These are phyloP conservation scores for Heliconius hermathena DNA, from an alignment of 1,140 invertebrate species.

Conservation along the genomic window DNA sequence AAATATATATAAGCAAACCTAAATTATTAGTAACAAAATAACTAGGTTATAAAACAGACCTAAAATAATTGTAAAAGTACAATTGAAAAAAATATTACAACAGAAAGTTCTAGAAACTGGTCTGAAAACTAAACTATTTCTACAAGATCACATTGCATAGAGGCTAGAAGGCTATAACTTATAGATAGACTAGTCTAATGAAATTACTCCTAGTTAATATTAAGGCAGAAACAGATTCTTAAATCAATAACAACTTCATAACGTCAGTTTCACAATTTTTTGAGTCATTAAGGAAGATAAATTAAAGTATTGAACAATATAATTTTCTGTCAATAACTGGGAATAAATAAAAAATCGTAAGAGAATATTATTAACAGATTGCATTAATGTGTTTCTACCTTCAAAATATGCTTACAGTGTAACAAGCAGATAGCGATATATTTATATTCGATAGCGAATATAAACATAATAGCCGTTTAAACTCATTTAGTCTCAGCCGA, in stretches of 20 bases:
- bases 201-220: slow-evolving; percentile 17
- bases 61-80: not conserved
- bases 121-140: slow-evolving; percentile 56
- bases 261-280: not conserved
- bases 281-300: no score
- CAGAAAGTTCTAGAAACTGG: slow-evolving; percentile 40
- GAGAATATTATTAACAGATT: not conserved
- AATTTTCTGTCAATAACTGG: no score
- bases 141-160: slow-evolving; percentile 76
- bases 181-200: slow-evolving; percentile 37
- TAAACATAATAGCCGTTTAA: not conserved
- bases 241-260: not conserved
- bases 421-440: not conserved
- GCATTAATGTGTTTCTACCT: not conserved
- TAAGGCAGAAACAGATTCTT: slow-evolving; percentile 17
- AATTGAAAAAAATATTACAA: not conserved
- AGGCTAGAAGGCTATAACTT: slow-evolving; percentile 57
- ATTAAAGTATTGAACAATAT: no score
- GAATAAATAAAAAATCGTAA: not conserved
- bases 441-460: no score
- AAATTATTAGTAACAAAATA: not conserved
- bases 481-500: not conserved
- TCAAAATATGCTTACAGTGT: not conserved
- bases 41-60: not conserved
- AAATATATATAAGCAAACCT: not conserved